Conservation (phyloP, 1,140 invertebrate genomes). For the Chrysopa pallens region DNA sequence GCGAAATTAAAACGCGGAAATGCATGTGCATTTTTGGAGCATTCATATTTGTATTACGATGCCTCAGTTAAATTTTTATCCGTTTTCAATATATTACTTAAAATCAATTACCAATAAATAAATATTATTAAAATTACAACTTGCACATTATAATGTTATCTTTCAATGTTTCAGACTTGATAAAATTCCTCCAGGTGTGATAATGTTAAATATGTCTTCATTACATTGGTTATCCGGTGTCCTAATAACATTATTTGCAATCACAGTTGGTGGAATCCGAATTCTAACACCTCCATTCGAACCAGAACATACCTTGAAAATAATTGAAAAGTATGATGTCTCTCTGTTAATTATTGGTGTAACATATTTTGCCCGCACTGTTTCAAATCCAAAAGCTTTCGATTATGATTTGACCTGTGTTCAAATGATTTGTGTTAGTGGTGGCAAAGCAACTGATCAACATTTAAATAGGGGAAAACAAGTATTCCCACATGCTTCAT, state of each 20-base stretch:
- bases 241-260: slow-evolving; percentile 9
- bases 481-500: slow-evolving; percentile 17
- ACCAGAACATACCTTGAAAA: slow-evolving; percentile 16
- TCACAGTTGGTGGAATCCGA: slow-evolving; percentile 12
- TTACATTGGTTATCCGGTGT: slow-evolving; percentile 14
- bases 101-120: too few relatives aligned
- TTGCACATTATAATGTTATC: not conserved
- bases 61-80: too few relatives aligned
- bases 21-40: too few relatives aligned
- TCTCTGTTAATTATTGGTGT: slow-evolving; percentile 11
- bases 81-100: too few relatives aligned
- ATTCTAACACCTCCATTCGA: slow-evolving; percentile 19
- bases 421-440: slow-evolving; percentile 18
- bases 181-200: not conserved
- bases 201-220: slow-evolving; percentile 7
- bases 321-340: slow-evolving; percentile 25
- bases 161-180: not conserved
- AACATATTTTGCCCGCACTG: slow-evolving; percentile 16
- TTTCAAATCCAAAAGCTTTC: slow-evolving; percentile 14
- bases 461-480: slow-evolving; percentile 15
- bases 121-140: not conserved
- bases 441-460: slow-evolving; percentile 15
- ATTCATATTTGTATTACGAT: too few relatives aligned
- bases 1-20: too few relatives aligned
- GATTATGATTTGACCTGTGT: slow-evolving; percentile 21